Conservation (phyloP, 1,140 invertebrate genomes). For the Bilobella aurantiaca region DNA sequence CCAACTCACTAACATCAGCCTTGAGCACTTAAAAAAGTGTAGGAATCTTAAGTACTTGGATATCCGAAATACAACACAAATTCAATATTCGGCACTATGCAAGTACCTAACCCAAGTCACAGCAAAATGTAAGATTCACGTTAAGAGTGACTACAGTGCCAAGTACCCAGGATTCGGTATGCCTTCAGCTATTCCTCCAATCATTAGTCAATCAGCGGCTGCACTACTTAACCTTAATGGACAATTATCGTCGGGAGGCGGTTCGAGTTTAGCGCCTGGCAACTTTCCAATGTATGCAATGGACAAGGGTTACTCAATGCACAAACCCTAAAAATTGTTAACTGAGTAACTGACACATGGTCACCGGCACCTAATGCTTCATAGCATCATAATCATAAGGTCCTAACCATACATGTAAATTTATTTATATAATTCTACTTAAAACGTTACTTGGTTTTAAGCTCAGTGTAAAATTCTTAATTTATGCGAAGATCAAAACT, state of each 20-base stretch:
- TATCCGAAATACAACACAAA: slow-evolving; percentile 61
- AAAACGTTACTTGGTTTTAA: too few species aligned
- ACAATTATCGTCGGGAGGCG: neutral
- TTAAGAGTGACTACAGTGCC: slow-evolving; percentile 17
- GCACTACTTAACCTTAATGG: neutral
- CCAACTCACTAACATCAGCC: slow-evolving; percentile 64
- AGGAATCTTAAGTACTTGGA: slow-evolving; percentile 55
- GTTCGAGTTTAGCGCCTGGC: neutral
- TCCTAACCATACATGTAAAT: too few species aligned
- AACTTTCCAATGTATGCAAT: neutral
- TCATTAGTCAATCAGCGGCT: neutral
- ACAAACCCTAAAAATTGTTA: neutral
- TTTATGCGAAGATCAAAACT: too few species aligned
- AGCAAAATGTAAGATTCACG: slow-evolving; percentile 12
- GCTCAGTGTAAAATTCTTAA: too few species aligned
- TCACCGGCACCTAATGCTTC: too few species aligned
- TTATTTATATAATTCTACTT: too few species aligned
- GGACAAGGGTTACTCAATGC: neutral
- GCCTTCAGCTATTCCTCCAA: neutral
- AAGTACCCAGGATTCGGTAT: neutral
- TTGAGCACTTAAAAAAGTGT: slow-evolving; percentile 64
- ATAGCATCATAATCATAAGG: too few species aligned
- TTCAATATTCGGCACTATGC: slow-evolving; percentile 62
- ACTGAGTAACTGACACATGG: too few species aligned
- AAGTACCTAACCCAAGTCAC: slow-evolving; percentile 46